Conservation (phyloP, 2,888 invertebrate species). For the Eupithecia centaureata region DNA sequence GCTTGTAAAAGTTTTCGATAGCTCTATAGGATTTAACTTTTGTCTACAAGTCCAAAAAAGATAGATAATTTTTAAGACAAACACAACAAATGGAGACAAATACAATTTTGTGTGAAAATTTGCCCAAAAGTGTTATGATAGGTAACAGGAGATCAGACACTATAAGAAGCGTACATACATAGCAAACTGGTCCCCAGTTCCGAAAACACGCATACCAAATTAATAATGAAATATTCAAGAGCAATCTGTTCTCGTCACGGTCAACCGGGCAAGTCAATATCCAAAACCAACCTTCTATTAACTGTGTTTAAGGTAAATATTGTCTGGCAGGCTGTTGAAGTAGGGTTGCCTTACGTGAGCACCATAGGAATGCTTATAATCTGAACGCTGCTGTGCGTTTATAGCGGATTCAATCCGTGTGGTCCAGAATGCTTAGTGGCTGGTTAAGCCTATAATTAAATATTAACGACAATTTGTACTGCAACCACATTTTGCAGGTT, state of each 20-base stretch:
- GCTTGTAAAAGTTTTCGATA: too few relatives aligned
- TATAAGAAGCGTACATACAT: slow-evolving; percentile 26
- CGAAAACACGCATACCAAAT: slow-evolving; percentile 43
- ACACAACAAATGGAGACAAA: too few relatives aligned
- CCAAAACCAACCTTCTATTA: slow-evolving; percentile 42
- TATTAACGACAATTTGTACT: not conserved
- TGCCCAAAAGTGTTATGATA: slow-evolving; percentile 11
- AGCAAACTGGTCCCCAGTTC: slow-evolving; percentile 27
- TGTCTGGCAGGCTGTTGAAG: slow-evolving; percentile 14
- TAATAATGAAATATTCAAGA: slow-evolving; percentile 69
- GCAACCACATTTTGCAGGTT: slow-evolving; percentile 4
- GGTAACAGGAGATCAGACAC: slow-evolving; percentile 36
- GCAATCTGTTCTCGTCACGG: slow-evolving; percentile 59
- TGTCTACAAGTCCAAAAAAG: too few relatives aligned
- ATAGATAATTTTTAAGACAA: too few relatives aligned
- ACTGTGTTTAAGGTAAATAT: slow-evolving; percentile 43
- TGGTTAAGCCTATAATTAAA: not conserved
- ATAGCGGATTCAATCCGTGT: slow-evolving; percentile 11
- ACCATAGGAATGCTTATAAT: slow-evolving; percentile 67
- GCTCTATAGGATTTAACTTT: too few relatives aligned
- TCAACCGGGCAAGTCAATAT: slow-evolving; percentile 28
- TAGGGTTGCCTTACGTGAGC: slow-evolving; percentile 40
- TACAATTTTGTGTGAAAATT: too few relatives aligned
- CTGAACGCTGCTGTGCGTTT: slow-evolving; percentile 59
- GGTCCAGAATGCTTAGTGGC: not conserved